Conservation (phyloP, 2,113 vertebrate genomes). For the Oncorhynchus mykiss region DNA sequence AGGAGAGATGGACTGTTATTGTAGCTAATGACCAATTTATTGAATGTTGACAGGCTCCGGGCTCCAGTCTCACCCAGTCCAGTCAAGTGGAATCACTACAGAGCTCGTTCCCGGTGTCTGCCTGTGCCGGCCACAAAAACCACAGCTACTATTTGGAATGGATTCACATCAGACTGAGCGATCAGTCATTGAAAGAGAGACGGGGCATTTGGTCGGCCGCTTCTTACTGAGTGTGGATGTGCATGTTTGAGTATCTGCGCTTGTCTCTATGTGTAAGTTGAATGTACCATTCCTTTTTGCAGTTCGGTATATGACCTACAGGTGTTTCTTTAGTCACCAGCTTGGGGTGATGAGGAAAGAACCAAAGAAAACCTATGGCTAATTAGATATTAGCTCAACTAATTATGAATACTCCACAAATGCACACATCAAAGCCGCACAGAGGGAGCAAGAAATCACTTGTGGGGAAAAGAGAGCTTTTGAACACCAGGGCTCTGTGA, state of each 20-base stretch:
- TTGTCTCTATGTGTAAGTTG: background rate
- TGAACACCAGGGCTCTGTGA: slow-evolving; percentile 1
- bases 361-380: background rate
- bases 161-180: background rate
- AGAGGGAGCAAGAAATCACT: slow-evolving; percentile 11
- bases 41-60: background rate
- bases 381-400: slow-evolving; percentile 25
- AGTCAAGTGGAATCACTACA: slow-evolving; percentile 11
- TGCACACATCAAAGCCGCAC: slow-evolving; percentile 10
- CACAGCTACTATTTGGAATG: background rate
- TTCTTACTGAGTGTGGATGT: background rate
- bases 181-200: background rate
- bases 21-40: background rate
- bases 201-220: background rate
- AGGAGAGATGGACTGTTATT: background rate
- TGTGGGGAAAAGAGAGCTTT: background rate
- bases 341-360: background rate
- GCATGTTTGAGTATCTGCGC: background rate
- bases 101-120: background rate
- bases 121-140: background rate
- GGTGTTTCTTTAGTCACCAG: slow-evolving; percentile 13
- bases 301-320: background rate
- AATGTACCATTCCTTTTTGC: background rate
- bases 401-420: slow-evolving; percentile 17
- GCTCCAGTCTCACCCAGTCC: background rate